Conservation (phyloP, 2,113 vertebrate species). For the Perognathus longimembris region DNA sequence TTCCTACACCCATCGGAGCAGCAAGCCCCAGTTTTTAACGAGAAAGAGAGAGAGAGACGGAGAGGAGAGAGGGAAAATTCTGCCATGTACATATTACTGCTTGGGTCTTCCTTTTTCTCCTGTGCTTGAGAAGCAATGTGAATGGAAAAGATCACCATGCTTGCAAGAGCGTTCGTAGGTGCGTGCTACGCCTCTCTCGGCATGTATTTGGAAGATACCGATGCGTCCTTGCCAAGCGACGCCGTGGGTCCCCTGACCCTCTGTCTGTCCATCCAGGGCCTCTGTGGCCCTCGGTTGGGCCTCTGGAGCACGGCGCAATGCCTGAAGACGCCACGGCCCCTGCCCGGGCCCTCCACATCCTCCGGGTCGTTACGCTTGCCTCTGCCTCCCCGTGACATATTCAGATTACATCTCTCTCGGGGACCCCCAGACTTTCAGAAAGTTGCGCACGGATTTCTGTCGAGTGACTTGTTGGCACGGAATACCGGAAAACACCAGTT, state of each 20-base stretch:
- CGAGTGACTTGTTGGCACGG: background rate
- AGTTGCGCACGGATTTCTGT: slow-evolving; percentile 2
- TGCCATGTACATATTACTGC: background rate
- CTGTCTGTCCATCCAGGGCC: background rate
- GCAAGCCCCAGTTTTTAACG: background rate
- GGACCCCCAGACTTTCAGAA: slow-evolving; percentile 6
- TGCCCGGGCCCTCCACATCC: background rate
- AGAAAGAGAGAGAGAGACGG: background rate
- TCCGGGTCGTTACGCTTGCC: background rate
- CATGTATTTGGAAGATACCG: background rate
- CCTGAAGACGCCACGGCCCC: background rate
- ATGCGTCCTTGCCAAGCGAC: no score
- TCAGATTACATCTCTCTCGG: background rate
- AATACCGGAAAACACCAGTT: background rate
- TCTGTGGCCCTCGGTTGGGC: background rate
- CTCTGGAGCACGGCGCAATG: background rate
- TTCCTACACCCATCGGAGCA: background rate
- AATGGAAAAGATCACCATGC: background rate
- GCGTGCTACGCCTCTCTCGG: background rate
- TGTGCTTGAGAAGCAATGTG: background rate
- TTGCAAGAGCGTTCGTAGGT: background rate
- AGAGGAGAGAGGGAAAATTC: background rate
- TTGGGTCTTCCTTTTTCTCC: background rate
- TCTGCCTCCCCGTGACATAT: background rate
- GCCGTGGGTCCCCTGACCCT: no score